A percentile compares a stretch with the other conserved stretches of the same genome.
phyloP scores from a whole-genome alignment of 2,888 invertebrate species.

The Meloe dianella region DNA sequence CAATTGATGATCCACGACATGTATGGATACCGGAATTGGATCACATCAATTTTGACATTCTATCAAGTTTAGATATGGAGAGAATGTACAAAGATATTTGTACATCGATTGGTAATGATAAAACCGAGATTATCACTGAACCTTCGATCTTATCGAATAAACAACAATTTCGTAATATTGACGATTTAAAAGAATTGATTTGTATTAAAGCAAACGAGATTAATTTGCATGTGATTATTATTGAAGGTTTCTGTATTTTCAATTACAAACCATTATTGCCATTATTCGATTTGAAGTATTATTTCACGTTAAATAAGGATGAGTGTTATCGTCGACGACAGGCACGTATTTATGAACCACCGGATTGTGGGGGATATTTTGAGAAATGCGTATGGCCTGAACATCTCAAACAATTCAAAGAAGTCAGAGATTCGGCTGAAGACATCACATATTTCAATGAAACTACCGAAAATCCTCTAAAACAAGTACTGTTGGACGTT shows the following conservation, averaged over 20 bases:
- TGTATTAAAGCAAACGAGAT: constrained; percentile 44
- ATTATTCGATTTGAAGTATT: constrained; percentile 76
- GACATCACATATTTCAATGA: constrained; percentile 50
- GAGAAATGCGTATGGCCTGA: constrained; percentile 91
- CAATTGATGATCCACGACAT: constrained; percentile 70
- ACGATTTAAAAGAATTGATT: constrained; percentile 28
- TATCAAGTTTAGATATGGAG: constrained; percentile 75
- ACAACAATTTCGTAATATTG: background rate
- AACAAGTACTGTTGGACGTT: constrained; percentile 46
- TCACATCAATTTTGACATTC: constrained; percentile 78
- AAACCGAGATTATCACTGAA: constrained; percentile 15
- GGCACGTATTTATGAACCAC: constrained; percentile 77
- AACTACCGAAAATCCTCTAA: constrained; percentile 37
- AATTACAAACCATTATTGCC: constrained; percentile 71
- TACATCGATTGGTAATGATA: constrained; percentile 50
- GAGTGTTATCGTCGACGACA: constrained; percentile 71
- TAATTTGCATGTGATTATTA: constrained; percentile 65
- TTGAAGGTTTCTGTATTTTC: constrained; percentile 80
- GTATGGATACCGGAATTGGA: constrained; percentile 67
- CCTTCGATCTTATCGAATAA: constrained; percentile 28
- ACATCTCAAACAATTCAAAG: constrained; percentile 67
- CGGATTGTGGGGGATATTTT: constrained; percentile 88
- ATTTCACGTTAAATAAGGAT: constrained; percentile 72
- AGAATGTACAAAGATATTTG: constrained; percentile 69
- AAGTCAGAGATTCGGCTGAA: constrained; percentile 53